These are phyloP conservation scores for Thecophora atra DNA, from an alignment of 2,888 invertebrate genomes.

Conservation along the genomic window DNA sequence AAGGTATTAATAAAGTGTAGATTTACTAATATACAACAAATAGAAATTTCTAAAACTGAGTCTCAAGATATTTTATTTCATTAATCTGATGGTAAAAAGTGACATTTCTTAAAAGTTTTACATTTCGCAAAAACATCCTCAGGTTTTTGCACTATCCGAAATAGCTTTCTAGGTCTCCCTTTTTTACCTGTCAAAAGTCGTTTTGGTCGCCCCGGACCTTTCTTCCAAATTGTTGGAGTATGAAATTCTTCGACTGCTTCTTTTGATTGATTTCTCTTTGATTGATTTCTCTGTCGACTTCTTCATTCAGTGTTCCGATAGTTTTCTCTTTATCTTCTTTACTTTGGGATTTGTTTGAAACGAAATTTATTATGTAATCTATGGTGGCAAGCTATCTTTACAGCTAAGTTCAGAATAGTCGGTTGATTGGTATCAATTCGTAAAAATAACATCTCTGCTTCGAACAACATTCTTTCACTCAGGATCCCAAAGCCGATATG, in stretches of 20 bases:
- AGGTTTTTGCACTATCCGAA: not conserved
- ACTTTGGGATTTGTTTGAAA: not conserved
- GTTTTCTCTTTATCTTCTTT: not conserved
- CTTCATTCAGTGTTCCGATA: not conserved
- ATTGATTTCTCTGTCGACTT: no score
- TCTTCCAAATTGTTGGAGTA: not conserved
- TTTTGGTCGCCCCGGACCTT: not conserved
- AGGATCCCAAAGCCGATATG: constrained; percentile 15
- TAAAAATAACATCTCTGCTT: no score
- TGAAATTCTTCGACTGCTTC: not conserved
- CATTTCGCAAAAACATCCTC: no score
- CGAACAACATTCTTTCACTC: no score
- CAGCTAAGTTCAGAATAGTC: not conserved
- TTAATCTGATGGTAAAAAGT: no score
- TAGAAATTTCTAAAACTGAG: no score
- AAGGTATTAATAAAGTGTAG: no score
- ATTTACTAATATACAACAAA: no score
- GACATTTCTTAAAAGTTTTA: no score
- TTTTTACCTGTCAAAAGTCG: constrained; percentile 1
- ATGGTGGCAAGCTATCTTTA: not conserved
- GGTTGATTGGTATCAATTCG: not conserved
- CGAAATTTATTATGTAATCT: not conserved
- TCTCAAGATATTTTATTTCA: no score
- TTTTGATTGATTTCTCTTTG: not conserved
- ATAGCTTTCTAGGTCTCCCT: not conserved